These are phyloP conservation scores for Anthophora plumipes DNA, from an alignment of 2,888 invertebrate genomes.

Conservation along the genomic window DNA sequence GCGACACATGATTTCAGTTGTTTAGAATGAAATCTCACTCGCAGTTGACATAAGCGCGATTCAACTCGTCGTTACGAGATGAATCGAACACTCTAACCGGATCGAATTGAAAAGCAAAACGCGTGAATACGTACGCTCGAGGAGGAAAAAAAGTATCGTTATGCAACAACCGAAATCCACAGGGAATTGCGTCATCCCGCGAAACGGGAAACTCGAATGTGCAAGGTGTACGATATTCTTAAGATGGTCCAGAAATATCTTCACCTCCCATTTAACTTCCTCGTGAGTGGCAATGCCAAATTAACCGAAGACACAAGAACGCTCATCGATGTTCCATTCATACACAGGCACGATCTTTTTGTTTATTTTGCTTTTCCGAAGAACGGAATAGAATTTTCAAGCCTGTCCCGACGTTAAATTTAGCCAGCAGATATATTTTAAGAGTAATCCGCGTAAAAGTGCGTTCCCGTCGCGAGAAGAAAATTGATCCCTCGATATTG, in stretches of 20 bases:
- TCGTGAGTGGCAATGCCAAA: neutral
- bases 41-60: neutral
- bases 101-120: neutral
- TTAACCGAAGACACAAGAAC: neutral
- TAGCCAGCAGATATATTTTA: constrained; percentile 14
- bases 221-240: constrained; percentile 20
- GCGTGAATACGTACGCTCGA: neutral
- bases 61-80: neutral
- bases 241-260: constrained; percentile 36
- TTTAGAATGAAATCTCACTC: neutral
- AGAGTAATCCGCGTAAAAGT: constrained; percentile 18
- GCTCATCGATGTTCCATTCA: neutral
- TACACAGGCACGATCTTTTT: neutral
- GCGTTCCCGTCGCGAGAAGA: neutral
- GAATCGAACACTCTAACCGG: neutral
- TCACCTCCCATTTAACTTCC: neutral
- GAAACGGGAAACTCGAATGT: constrained; percentile 46
- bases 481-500: neutral
- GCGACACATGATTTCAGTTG: neutral
- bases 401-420: constrained; percentile 11
- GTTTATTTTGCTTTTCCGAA: neutral
- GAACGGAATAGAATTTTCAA: constrained; percentile 32
- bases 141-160: constrained; percentile 1
- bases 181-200: constrained; percentile 58
- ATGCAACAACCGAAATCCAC: constrained; percentile 19